phyloP scores from a whole-genome alignment of 2,113 vertebrate genomes.

The Petaurus breviceps region DNA sequence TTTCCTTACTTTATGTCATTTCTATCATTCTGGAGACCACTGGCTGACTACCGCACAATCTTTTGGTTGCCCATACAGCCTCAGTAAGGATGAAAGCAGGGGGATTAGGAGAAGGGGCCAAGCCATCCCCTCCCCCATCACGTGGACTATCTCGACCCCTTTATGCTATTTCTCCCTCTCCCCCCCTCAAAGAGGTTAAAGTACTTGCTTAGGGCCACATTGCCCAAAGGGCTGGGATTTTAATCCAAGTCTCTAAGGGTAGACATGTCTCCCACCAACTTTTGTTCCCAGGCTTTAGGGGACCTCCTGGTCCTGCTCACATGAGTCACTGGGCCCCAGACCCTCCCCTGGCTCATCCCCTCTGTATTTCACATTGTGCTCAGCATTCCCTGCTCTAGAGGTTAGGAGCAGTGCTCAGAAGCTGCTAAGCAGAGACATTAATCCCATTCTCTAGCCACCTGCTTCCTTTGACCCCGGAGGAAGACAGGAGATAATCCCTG shows the following conservation, averaged over 20 bases:
- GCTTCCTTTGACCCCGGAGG: constrained; percentile 19
- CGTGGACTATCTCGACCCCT: background rate
- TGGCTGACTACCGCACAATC: background rate
- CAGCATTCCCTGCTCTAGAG: background rate
- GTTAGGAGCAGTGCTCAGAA: background rate
- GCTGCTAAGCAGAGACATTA: background rate
- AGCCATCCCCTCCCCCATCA: background rate
- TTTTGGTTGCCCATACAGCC: background rate
- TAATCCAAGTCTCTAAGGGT: background rate
- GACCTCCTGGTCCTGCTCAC: background rate
- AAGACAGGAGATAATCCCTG: background rate
- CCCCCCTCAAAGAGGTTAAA: background rate
- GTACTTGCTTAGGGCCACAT: background rate
- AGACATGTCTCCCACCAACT: background rate
- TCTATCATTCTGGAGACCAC: background rate
- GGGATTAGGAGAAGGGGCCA: background rate
- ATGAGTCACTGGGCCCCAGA: background rate
- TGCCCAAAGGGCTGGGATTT: background rate
- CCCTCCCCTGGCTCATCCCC: background rate
- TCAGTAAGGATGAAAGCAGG: background rate
- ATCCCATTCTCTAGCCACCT: background rate
- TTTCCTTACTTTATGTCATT: background rate
- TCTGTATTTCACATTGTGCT: background rate
- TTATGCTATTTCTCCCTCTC: too few relatives aligned
- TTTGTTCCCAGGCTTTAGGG: constrained; percentile 19